phyloP scores from a whole-genome alignment of 2,113 vertebrate species.

The Rhea pennata region DNA sequence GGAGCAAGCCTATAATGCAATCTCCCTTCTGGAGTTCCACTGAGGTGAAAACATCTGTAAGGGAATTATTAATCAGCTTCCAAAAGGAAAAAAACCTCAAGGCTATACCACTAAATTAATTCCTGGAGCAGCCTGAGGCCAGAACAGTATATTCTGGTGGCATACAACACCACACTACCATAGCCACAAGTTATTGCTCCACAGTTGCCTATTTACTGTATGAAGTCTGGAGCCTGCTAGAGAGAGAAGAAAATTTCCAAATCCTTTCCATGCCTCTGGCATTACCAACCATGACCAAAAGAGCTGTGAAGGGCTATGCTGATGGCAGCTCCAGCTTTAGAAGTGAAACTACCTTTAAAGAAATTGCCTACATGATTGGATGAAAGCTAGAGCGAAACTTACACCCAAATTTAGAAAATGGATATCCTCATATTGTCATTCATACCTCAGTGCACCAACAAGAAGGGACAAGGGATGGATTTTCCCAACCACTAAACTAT shows the following conservation, averaged over 20 bases:
- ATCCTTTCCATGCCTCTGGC: neutral
- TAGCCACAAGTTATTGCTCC: neutral
- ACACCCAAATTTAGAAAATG: neutral
- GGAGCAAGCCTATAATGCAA: neutral
- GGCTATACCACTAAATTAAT: neutral
- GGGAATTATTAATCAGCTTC: neutral
- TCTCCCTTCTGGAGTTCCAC: fast-evolving
- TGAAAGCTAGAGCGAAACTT: neutral
- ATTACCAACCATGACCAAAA: neutral
- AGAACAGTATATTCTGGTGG: neutral
- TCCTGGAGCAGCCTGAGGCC: neutral
- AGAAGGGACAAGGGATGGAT: neutral
- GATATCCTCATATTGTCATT: neutral
- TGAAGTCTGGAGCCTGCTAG: neutral
- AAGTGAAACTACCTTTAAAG: neutral
- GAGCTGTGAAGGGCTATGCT: neutral
- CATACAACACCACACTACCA: neutral
- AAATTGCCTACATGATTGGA: too few relatives aligned
- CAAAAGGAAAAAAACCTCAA: neutral
- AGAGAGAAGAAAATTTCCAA: neutral
- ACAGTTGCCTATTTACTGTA: neutral
- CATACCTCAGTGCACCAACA: fast-evolving
- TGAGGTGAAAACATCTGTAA: neutral
- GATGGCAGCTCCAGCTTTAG: neutral
- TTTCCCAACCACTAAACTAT: too few relatives aligned